Conservation (phyloP, 2,888 invertebrate genomes). For the Stenchaetothrips biformis region DNA sequence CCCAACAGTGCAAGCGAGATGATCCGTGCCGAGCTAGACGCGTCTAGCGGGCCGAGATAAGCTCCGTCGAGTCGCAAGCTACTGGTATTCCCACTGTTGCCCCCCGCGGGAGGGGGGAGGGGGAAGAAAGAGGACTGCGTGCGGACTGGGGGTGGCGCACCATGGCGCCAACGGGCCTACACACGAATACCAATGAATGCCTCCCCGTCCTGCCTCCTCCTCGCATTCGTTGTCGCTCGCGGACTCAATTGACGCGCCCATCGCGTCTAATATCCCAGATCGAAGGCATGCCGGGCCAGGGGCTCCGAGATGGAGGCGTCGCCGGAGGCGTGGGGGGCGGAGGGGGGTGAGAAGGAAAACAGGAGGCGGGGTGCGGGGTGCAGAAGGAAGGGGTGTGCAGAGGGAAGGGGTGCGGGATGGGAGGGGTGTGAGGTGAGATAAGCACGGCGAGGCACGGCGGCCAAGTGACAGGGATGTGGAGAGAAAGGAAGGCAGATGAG, state of each 20-base stretch:
- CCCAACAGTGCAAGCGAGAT: too few species aligned
- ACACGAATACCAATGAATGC: background rate
- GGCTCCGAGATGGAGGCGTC: background rate
- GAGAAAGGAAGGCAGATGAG: too few species aligned
- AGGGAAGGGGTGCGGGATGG: too few species aligned
- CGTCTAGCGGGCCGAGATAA: too few species aligned
- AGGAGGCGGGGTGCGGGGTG: background rate
- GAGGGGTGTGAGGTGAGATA: too few species aligned
- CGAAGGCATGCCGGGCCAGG: background rate
- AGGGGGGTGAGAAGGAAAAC: background rate
- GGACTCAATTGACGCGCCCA: background rate
- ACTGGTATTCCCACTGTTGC: too few species aligned
- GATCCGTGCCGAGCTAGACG: too few species aligned
- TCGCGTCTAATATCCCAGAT: constrained; percentile 1
- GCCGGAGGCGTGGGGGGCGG: background rate
- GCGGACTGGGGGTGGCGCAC: background rate
- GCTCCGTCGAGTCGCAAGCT: too few species aligned
- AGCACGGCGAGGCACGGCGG: too few species aligned
- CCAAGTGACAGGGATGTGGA: too few species aligned
- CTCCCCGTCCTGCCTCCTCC: background rate
- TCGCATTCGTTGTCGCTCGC: background rate
- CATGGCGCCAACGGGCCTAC: background rate
- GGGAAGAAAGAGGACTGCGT: too few species aligned
- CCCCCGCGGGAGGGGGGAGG: too few species aligned
- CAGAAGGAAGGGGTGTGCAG: background rate